Conservation (phyloP, 2,797 vertebrate species). For the Argyrosomus regius region DNA sequence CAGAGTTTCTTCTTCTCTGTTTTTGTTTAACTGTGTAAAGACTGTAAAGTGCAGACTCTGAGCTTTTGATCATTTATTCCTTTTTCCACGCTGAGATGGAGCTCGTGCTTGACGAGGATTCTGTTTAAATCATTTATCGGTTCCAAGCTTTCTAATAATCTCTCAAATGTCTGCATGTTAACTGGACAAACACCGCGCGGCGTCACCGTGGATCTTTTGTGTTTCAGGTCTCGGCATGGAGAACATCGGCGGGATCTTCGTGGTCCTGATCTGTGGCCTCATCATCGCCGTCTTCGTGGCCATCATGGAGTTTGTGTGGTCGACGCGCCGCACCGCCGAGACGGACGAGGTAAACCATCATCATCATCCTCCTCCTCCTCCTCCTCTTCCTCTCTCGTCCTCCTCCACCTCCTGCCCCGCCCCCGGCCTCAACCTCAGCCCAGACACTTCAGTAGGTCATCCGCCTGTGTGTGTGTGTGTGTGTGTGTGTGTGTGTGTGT, state of each 20-base stretch:
- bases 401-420: constrained; percentile 61
- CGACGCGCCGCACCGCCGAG: constrained; percentile 89
- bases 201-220: background rate
- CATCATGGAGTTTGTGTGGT: constrained; percentile 94
- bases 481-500: constrained; percentile 14
- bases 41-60: too few relatives aligned
- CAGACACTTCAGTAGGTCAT: constrained; percentile 75
- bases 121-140: too few relatives aligned
- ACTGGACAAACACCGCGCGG: too few relatives aligned
- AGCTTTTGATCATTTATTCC: too few relatives aligned
- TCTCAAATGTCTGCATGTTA: too few relatives aligned
- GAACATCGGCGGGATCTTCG: constrained; percentile 94
- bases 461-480: constrained; percentile 34
- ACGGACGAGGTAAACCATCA: constrained; percentile 89
- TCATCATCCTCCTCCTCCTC: constrained; percentile 47
- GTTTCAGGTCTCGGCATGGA: constrained; percentile 91
- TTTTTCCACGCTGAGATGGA: too few relatives aligned
- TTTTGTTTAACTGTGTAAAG: too few relatives aligned
- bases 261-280: constrained; percentile 93
- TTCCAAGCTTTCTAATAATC: too few relatives aligned
- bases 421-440: constrained; percentile 63
- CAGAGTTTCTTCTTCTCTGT: too few relatives aligned
- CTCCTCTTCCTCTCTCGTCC: constrained; percentile 42
- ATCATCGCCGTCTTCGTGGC: constrained; percentile 94
- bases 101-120: too few relatives aligned